Base-by-base conservation (phyloP, 2,797 vertebrate species). In the Alfaro cultratus region DNA sequence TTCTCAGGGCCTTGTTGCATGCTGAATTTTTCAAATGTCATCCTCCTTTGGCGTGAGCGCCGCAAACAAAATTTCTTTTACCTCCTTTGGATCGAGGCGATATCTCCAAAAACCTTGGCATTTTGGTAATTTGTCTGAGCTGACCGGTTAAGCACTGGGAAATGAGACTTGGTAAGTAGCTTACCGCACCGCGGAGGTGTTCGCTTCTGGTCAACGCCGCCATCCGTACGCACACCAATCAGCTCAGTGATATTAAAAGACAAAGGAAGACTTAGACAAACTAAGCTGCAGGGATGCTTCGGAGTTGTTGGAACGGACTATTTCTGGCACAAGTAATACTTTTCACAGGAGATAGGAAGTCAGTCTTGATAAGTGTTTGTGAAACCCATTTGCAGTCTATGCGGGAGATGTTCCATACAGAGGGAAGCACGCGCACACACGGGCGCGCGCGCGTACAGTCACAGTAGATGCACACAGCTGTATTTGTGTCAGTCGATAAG, bases 301-400 rank as follows among this genome's bases (percentile, higher is more conserved):
- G 43, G 85, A 84, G 88, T 62, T 76, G 86, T 83, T 85, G 84
- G 78, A 75, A 79, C 7, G 43, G 73, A 77, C 88, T 93, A 90
- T 94, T 93, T 93, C 87, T 89, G 91, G 89, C 77, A 34, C 9
- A 4, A 72, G 88, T 72, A 79, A 85, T 85, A 86, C 91, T 92
- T 92, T 88, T 91, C 88, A 89, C 74, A n/a, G 82, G 87, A 87
- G 88, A 92, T 80, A 86, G 90, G 83, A 81, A 90, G 91, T 90
- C 89, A 72, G 80, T 89, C 78, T 85, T 89, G 90, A 94, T 90
- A 90, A 93, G 90, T 94, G 93, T 93, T 91, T 91, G 91, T 86
- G 90, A 93, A 94, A 94, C 89, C 92, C 89, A 94, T 95, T 94
- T 93, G 88, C 91, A 90, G 92, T 79, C 88, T 87, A 86, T 55